These are phyloP conservation scores for Formicarius rufipectus DNA, from an alignment of 2,113 vertebrate genomes.

Conservation along the genomic window DNA sequence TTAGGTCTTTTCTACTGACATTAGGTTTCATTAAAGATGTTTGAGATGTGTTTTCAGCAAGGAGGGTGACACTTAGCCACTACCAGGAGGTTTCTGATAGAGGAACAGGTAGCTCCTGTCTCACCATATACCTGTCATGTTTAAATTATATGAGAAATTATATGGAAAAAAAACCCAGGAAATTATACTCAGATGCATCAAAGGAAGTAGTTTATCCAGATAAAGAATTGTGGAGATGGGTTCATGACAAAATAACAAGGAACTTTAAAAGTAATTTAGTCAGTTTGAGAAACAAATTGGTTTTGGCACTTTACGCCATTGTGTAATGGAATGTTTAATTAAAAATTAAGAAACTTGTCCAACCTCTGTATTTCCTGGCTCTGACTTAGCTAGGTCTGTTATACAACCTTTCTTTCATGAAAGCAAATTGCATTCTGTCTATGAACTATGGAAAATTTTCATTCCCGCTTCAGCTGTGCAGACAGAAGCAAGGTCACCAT, in stretches of 20 bases:
- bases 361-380: background rate
- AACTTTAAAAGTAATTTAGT: background rate
- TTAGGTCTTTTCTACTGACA: background rate
- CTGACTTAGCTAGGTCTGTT: background rate
- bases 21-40: background rate
- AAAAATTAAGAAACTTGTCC: constrained; percentile 7
- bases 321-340: constrained; percentile 11
- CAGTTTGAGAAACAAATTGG: background rate
- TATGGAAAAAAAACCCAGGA: background rate
- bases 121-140: background rate
- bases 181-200: background rate
- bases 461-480: background rate
- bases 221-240: background rate
- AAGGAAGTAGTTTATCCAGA: background rate
- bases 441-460: background rate
- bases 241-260: background rate
- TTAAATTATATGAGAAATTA: background rate
- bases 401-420: background rate
- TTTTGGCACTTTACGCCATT: background rate
- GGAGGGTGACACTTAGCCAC: background rate
- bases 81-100: background rate
- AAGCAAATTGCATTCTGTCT: background rate
- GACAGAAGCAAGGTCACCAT: background rate
- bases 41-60: background rate
- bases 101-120: background rate